These are phyloP conservation scores for Cyprinodon brontotheroides DNA, from an alignment of 2,113 vertebrate species.

Conservation along the genomic window DNA sequence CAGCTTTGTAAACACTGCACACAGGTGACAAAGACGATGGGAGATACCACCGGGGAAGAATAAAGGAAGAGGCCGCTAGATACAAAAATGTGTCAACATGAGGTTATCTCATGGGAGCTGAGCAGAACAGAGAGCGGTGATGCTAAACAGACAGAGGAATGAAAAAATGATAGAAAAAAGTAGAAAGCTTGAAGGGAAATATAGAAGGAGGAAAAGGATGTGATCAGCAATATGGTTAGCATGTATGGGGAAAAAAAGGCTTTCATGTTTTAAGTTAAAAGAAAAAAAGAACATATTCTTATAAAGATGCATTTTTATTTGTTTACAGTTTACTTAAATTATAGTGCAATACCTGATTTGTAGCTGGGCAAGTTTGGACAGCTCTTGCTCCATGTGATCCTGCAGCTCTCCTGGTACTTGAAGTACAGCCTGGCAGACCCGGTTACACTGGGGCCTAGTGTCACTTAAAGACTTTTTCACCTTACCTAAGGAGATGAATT, in stretches of 20 bases:
- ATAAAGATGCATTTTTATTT: neutral
- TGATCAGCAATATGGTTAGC: neutral
- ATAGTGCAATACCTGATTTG: conserved; percentile 85
- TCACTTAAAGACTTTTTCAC: conserved; percentile 85
- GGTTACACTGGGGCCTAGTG: conserved; percentile 90
- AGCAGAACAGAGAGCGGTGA: conserved; percentile 23
- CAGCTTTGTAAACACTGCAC: conserved; percentile 71
- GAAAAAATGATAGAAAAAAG: conserved; percentile 13
- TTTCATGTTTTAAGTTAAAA: neutral
- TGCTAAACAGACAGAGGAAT: conserved; percentile 18
- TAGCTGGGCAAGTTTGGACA: conserved; percentile 89
- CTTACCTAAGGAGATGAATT: conserved; percentile 49
- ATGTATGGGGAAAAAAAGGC: neutral
- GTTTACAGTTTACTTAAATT: neutral
- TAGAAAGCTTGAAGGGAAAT: conserved; percentile 2
- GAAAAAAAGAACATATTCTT: neutral
- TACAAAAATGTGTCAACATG: conserved; percentile 44
- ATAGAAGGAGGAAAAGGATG: neutral
- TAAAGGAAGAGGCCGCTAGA: conserved; percentile 2
- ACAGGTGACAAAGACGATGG: conserved; percentile 53
- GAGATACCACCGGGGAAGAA: conserved; percentile 42
- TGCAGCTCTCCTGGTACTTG: conserved; percentile 91
- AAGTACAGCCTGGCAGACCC: conserved; percentile 90
- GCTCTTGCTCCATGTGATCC: conserved; percentile 95
- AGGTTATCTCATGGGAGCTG: conserved; percentile 40